Conservation (phyloP, 2,888 invertebrate genomes). For the Lasioglossum pauxillum region DNA sequence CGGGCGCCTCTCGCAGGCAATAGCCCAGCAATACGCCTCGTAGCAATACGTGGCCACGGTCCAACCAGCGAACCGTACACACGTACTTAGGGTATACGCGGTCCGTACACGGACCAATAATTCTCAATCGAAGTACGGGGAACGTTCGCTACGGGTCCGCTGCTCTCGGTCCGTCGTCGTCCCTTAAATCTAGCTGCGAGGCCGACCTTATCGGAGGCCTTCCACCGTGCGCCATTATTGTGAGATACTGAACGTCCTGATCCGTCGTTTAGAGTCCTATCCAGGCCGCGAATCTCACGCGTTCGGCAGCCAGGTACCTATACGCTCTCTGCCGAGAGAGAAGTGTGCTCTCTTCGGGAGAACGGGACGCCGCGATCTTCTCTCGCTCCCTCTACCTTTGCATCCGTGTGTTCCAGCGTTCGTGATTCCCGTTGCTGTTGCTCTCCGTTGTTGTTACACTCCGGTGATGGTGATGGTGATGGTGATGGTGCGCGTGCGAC, state of each 20-base stretch:
- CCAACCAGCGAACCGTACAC: conserved; percentile 4
- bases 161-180: conserved; percentile 44
- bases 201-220: conserved; percentile 71
- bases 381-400: not conserved
- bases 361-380: not conserved
- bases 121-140: conserved; percentile 65
- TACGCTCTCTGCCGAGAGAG: not conserved
- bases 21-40: not conserved
- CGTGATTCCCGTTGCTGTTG: not conserved
- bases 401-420: not conserved
- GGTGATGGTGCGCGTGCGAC: conserved; percentile 19
- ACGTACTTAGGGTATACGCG: not conserved
- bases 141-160: conserved; percentile 52
- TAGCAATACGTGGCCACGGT: not conserved
- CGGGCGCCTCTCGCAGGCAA: not conserved
- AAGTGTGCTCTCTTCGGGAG: conserved; percentile 2
- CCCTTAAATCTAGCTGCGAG: conserved; percentile 73
- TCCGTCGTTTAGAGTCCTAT: conserved; percentile 72
- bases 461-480: not conserved
- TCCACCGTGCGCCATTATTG: conserved; percentile 72
- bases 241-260: conserved; percentile 72
- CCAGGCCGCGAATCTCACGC: conserved; percentile 68
- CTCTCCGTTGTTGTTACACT: not conserved
- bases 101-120: conserved; percentile 63
- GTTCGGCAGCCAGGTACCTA: conserved; percentile 54